phyloP scores from a whole-genome alignment of 2,113 vertebrate species.

The Peromyscus leucopus region DNA sequence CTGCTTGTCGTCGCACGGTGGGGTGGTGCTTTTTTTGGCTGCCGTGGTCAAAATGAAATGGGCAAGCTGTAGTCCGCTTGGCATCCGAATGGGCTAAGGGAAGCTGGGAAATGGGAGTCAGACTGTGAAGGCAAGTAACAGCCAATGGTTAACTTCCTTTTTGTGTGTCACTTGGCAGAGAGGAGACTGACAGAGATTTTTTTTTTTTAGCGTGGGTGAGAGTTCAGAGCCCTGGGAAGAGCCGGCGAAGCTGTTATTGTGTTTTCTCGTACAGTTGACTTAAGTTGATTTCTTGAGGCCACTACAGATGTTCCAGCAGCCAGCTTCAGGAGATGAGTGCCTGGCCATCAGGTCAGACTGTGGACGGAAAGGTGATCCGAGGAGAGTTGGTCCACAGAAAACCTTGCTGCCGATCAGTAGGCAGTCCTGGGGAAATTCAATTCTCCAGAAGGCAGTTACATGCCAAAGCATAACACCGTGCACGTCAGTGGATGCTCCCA shows the following conservation, averaged over 20 bases:
- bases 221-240: slow-evolving; percentile 75
- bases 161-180: slow-evolving; percentile 75
- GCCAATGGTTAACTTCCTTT: slow-evolving; percentile 78
- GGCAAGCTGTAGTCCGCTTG: slow-evolving; percentile 80
- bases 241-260: slow-evolving; percentile 31
- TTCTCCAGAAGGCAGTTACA: slow-evolving; percentile 43
- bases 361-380: background rate
- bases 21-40: slow-evolving; percentile 78
- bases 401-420: slow-evolving; percentile 35
- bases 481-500: slow-evolving; percentile 49
- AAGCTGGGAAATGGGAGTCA: slow-evolving; percentile 75
- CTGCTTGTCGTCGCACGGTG: slow-evolving; percentile 76
- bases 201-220: background rate
- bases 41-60: slow-evolving; percentile 74
- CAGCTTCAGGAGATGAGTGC: slow-evolving; percentile 33
- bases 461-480: slow-evolving; percentile 59
- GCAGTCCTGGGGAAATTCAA: slow-evolving; percentile 29
- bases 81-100: slow-evolving; percentile 79
- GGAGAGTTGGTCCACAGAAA: slow-evolving; percentile 19
- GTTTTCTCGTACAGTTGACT: slow-evolving; percentile 54
- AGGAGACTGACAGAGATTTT: slow-evolving; percentile 54
- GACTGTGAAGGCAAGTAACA: slow-evolving; percentile 75
- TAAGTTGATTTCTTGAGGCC: slow-evolving; percentile 59
- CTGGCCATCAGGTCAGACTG: background rate
- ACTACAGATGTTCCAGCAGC: slow-evolving; percentile 44